A percentile compares a stretch with the other conserved stretches of the same genome.
These are phyloP conservation scores for Egretta garzetta DNA, from an alignment of 2,113 vertebrate species.

Conservation along the genomic window DNA sequence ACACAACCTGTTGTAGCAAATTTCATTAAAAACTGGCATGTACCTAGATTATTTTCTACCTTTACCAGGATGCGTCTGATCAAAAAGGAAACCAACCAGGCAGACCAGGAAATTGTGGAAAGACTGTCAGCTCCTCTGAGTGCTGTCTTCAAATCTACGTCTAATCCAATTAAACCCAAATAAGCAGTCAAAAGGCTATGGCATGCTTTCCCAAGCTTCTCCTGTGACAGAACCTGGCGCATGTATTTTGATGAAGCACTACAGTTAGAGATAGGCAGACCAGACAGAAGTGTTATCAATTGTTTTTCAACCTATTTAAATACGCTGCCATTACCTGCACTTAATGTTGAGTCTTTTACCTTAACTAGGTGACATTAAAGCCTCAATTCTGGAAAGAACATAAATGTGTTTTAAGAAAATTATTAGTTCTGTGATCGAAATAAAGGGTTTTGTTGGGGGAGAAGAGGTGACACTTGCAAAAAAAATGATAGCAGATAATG, in stretches of 20 bases:
- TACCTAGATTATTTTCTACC: constrained; percentile 15
- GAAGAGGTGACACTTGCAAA: background rate
- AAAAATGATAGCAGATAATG: background rate
- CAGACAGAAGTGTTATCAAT: background rate
- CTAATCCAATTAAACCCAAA: constrained; percentile 3
- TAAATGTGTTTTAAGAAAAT: background rate
- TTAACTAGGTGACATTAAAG: background rate
- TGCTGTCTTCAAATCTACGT: background rate
- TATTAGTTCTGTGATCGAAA: background rate
- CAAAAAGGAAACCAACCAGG: background rate
- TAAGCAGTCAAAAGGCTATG: background rate
- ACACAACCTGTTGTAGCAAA: constrained; percentile 30
- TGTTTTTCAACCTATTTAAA: background rate
- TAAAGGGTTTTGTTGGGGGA: background rate
- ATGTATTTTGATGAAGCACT: background rate
- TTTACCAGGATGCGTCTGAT: background rate
- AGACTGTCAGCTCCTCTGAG: background rate
- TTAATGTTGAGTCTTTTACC: background rate
- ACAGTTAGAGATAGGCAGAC: background rate
- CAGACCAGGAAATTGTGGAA: background rate
- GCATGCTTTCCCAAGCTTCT: background rate
- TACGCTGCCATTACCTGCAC: background rate
- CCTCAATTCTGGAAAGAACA: background rate
- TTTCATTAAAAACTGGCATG: background rate
- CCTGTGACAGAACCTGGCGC: background rate